phyloP scores from a whole-genome alignment of 2,797 vertebrate genomes.

The Xyrichtys novacula region DNA sequence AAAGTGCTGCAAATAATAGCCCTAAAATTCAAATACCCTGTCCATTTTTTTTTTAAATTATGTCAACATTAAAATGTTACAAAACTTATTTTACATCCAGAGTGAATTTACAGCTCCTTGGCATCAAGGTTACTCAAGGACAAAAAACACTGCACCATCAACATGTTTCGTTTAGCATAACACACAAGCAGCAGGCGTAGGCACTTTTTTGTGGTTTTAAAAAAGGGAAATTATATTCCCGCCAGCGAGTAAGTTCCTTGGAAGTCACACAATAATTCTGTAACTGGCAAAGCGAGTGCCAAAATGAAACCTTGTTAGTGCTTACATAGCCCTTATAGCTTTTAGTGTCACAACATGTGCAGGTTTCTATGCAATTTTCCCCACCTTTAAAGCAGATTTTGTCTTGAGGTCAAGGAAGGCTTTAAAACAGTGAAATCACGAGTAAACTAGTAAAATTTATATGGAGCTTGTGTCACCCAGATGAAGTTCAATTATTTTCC shows the following conservation, averaged over 20 bases:
- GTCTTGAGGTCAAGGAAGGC: not conserved
- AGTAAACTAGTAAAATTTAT: not conserved
- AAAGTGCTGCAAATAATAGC: slow-evolving; percentile 28
- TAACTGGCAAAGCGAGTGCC: not conserved
- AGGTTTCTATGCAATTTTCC: not conserved
- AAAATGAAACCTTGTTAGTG: slow-evolving; percentile 17
- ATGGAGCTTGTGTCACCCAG: not conserved
- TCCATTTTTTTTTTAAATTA: slow-evolving; percentile 39
- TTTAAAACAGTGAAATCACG: not conserved
- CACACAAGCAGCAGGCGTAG: not conserved
- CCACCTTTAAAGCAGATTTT: not conserved
- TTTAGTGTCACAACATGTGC: slow-evolving; percentile 8
- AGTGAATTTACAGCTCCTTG: slow-evolving; percentile 31
- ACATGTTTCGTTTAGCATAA: not conserved
- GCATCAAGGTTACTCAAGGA: slow-evolving; percentile 40
- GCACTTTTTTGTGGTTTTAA: not conserved
- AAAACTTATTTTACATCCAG: slow-evolving; percentile 11
- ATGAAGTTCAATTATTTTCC: not conserved
- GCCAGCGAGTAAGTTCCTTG: slow-evolving; percentile 24
- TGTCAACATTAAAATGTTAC: slow-evolving; percentile 15
- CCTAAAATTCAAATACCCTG: slow-evolving; percentile 33
- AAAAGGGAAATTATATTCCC: slow-evolving; percentile 39
- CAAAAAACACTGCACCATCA: slow-evolving; percentile 12
- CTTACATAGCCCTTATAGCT: slow-evolving; percentile 29
- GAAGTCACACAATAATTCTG: slow-evolving; percentile 22